Evolutionary conservation across 1,140 invertebrate species (phyloP).

Genomic region (Capitella teleta): DNA sequence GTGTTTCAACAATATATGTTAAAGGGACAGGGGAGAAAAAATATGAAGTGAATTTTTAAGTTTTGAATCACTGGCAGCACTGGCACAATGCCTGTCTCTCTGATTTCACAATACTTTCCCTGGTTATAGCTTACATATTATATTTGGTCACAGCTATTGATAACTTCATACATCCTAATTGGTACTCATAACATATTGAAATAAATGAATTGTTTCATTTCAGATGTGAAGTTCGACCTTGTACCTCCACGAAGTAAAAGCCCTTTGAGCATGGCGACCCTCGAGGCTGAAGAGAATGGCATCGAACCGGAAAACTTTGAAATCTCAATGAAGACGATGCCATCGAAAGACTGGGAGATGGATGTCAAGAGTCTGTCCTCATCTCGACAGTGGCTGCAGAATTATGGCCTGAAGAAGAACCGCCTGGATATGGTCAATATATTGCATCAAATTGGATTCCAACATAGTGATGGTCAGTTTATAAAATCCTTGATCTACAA

Average conservation of each 20-base stretch:
- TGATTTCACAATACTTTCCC: no score
- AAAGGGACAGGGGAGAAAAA: no score
- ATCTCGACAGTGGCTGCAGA: constrained; percentile 33
- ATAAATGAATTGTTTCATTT: constrained; percentile 5
- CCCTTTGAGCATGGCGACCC: no score
- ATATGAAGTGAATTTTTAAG: no score
- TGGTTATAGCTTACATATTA: no score
- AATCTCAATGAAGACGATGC: constrained; percentile 20
- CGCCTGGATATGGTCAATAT: constrained; percentile 29
- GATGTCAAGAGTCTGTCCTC: constrained; percentile 29
- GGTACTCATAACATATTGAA: no score
- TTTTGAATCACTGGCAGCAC: no score
- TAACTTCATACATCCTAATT: no score
- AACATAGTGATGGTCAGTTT: constrained; percentile 34
- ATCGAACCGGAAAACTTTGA: constrained; percentile 16
- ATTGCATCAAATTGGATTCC: constrained; percentile 39
- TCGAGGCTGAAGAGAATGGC: not conserved
- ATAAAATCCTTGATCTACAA: no score
- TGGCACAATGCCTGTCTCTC: no score
- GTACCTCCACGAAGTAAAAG: not conserved
- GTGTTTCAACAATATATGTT: no score
- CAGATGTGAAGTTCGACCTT: constrained; percentile 30
- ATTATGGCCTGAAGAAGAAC: constrained; percentile 34
- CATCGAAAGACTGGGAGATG: constrained; percentile 24
- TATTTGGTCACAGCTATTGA: no score